Evolutionary conservation across 2,113 vertebrate genomes (phyloP).

Genomic region (Prionailurus bengalensis): DNA sequence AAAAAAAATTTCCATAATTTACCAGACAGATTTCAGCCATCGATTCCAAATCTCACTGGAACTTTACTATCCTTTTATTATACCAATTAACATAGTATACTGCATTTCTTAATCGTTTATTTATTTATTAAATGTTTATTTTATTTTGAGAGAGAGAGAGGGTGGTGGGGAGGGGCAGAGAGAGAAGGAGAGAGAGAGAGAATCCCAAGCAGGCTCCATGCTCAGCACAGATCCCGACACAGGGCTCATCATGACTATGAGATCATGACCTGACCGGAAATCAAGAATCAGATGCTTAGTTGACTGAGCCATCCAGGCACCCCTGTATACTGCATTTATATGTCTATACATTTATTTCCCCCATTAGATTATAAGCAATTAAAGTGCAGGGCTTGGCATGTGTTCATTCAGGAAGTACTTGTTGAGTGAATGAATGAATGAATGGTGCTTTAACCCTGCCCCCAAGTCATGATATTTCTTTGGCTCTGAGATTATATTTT

Average conservation of each 20-base stretch:
- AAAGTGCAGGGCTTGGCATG: not conserved
- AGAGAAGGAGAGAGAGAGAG: too few species aligned
- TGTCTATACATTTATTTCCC: not conserved
- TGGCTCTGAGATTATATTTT: not conserved
- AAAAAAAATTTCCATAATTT: not conserved
- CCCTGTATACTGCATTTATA: not conserved
- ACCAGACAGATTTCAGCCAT: not conserved
- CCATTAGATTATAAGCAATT: not conserved
- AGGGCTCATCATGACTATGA: too few species aligned
- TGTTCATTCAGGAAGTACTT: not conserved
- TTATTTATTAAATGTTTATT: too few species aligned
- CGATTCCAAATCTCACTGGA: not conserved
- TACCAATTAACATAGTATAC: not conserved
- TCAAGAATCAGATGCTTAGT: too few species aligned
- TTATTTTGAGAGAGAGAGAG: too few species aligned
- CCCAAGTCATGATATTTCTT: not conserved
- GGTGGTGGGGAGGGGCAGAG: too few species aligned
- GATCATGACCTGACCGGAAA: too few species aligned
- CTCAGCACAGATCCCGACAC: too few species aligned
- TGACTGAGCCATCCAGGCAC: too few species aligned
- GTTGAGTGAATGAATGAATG: not conserved
- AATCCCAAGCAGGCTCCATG: too few species aligned
- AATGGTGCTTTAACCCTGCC: not conserved
- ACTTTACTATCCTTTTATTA: not conserved
- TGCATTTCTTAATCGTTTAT: not conserved